Conservation (phyloP, 2,888 invertebrate genomes). For the Tolmerus cingulatus region DNA sequence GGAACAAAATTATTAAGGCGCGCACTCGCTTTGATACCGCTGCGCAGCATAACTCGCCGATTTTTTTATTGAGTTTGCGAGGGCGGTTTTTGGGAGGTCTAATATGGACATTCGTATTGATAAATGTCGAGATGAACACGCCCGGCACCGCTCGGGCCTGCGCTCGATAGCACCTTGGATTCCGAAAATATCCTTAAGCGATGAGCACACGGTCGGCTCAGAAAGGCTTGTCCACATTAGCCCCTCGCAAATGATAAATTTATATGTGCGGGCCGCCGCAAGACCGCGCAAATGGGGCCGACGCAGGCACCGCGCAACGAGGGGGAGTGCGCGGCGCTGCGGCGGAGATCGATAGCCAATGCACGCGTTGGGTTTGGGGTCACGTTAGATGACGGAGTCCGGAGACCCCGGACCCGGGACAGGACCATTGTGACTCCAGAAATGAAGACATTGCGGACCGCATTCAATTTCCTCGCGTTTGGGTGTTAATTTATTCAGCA, state of each 20-base stretch:
- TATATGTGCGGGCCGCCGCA: background rate
- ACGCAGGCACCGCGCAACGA: background rate
- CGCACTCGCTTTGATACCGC: conserved; percentile 20
- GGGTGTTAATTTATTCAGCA: background rate
- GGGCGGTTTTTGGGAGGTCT: conserved; percentile 50
- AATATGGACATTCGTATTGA: conserved; percentile 51
- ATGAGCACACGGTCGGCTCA: conserved; percentile 20
- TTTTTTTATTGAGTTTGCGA: conserved; percentile 44
- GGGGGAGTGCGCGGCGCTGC: background rate
- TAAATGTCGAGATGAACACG: conserved; percentile 51
- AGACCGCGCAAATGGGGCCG: background rate
- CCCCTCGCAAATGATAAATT: conserved; percentile 43
- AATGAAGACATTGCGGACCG: conserved; percentile 15
- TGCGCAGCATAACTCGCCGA: background rate
- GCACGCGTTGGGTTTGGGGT: background rate
- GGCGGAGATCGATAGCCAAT: conserved; percentile 24
- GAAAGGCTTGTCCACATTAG: conserved; percentile 45
- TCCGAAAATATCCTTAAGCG: conserved; percentile 45
- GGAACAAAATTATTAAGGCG: conserved; percentile 37
- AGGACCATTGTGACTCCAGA: conserved; percentile 1
- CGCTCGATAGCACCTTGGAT: conserved; percentile 33
- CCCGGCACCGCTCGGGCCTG: conserved; percentile 35
- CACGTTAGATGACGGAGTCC: background rate
- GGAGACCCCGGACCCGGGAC: background rate
- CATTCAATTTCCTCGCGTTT: background rate